These are phyloP conservation scores for Campylomormyrus tamandua DNA, from an alignment of 2,113 vertebrate genomes.

Conservation along the genomic window DNA sequence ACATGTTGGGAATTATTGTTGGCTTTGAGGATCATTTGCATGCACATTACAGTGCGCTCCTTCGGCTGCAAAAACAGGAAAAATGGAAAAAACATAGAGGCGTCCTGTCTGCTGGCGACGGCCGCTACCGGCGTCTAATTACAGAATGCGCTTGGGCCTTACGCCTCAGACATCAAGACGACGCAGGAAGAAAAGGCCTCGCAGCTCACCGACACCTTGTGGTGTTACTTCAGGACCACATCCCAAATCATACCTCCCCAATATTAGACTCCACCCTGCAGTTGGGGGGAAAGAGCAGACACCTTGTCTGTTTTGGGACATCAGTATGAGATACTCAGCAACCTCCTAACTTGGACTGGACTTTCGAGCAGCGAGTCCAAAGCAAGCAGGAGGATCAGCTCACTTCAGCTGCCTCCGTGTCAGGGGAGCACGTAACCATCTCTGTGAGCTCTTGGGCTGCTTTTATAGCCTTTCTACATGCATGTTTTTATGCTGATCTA, in stretches of 20 bases:
- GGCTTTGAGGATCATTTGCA: not conserved
- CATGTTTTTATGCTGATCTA: conserved; percentile 23
- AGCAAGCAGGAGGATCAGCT: not conserved
- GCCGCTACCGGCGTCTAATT: not conserved
- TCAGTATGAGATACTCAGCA: not conserved
- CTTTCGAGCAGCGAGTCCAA: not conserved
- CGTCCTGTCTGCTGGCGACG: not conserved
- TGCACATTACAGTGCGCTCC: not conserved
- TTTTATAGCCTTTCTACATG: not conserved
- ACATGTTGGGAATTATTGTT: not conserved
- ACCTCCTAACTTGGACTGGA: not conserved
- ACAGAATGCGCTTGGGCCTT: not conserved
- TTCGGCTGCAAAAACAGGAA: not conserved
- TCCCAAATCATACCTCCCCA: not conserved
- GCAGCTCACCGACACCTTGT: not conserved
- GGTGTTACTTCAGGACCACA: not conserved
- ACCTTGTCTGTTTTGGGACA: not conserved
- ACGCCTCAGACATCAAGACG: not conserved
- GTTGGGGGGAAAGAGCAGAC: not conserved
- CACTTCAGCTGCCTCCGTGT: not conserved
- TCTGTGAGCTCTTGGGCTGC: not conserved
- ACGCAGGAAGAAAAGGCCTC: not conserved
- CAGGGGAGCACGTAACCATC: not conserved
- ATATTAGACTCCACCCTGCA: not conserved
- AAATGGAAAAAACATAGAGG: not conserved